phyloP scores from a whole-genome alignment of 2,888 invertebrate species.

The Vannuccia rotundouncinata region DNA sequence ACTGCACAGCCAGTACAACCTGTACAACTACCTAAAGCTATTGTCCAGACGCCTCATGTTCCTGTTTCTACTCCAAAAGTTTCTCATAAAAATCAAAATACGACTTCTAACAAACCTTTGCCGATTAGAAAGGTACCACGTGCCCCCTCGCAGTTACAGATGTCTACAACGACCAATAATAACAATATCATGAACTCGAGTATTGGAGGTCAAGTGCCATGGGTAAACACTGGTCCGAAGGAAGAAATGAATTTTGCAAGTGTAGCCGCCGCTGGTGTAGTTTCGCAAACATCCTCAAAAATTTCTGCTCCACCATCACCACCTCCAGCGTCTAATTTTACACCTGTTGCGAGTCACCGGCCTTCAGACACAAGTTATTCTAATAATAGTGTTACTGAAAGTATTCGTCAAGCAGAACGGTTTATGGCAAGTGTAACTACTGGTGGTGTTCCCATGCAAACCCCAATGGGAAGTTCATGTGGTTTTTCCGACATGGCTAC shows the following conservation, averaged over 20 bases:
- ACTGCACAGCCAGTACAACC: too few relatives aligned
- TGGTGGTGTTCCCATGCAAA: background rate
- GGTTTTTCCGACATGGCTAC: background rate
- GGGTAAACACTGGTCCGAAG: background rate
- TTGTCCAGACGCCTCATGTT: background rate
- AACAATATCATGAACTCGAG: conserved; percentile 18
- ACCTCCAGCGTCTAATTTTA: background rate
- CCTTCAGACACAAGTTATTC: background rate
- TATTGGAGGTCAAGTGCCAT: conserved; percentile 13
- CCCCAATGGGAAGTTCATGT: background rate
- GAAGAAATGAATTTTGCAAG: conserved; percentile 62
- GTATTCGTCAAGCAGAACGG: background rate
- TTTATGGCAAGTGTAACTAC: background rate
- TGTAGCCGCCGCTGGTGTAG: conserved; percentile 63
- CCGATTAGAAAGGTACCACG: background rate
- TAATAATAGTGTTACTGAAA: background rate
- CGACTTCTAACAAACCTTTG: background rate
- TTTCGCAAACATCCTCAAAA: conserved; percentile 46
- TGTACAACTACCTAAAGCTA: conserved; percentile 6
- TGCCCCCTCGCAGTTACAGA: background rate
- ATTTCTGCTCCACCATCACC: background rate
- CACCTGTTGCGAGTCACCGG: background rate
- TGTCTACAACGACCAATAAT: conserved; percentile 1
- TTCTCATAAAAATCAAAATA: background rate
- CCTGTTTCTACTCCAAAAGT: conserved; percentile 5